phyloP scores from a whole-genome alignment of 2,113 vertebrate species.

The Megaceryle torquata region DNA sequence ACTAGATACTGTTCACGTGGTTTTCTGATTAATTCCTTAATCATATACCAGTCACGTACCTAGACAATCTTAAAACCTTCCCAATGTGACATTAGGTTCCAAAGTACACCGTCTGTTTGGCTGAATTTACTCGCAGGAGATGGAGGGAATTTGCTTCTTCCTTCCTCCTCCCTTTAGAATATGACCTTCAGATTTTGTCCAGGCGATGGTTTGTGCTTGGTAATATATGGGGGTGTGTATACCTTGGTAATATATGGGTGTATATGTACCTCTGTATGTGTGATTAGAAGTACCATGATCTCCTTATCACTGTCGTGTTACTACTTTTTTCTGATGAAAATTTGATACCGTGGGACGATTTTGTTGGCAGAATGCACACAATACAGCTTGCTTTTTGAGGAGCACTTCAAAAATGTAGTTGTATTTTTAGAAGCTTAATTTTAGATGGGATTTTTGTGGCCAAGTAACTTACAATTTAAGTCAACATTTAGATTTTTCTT shows the following conservation, averaged over 20 bases:
- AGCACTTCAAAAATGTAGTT: not conserved
- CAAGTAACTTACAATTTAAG: not conserved
- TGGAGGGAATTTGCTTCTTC: not conserved
- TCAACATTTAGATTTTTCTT: not conserved
- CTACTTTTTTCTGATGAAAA: not conserved
- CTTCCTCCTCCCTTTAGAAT: not conserved
- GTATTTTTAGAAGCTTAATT: not conserved
- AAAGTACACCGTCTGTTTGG: not conserved
- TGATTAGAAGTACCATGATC: not conserved
- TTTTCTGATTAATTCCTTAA: not conserved
- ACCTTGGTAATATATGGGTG: too few relatives aligned
- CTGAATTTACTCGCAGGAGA: not conserved
- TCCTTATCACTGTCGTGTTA: not conserved
- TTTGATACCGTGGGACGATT: not conserved
- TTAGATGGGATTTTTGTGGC: not conserved
- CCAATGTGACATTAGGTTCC: rapidly evolving
- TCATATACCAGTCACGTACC: not conserved
- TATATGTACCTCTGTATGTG: not conserved
- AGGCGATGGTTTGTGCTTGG: not conserved
- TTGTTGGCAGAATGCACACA: not conserved
- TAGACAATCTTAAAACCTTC: not conserved
- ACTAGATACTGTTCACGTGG: not conserved
- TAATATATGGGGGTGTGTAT: not conserved
- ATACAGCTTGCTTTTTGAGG: not conserved
- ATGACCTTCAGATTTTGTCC: not conserved